These are phyloP conservation scores for Acanthisitta chloris DNA, from an alignment of 2,113 vertebrate species.

Conservation along the genomic window DNA sequence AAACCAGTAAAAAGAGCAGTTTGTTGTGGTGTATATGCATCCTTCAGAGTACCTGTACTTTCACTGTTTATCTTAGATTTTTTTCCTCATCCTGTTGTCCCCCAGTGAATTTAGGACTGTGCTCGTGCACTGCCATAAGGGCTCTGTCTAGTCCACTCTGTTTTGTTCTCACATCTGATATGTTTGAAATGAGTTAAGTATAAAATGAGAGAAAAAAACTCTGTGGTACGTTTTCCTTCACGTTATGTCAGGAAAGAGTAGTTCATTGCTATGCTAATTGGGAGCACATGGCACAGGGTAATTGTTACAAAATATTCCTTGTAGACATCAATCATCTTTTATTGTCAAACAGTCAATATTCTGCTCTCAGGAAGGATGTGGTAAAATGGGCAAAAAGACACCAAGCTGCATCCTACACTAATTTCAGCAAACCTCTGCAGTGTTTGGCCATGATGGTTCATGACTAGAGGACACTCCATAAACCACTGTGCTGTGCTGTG, in stretches of 20 bases:
- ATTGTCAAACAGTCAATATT: background rate
- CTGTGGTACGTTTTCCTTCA: background rate
- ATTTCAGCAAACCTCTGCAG: background rate
- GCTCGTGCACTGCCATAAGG: background rate
- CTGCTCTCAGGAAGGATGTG: background rate
- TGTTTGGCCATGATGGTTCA: background rate
- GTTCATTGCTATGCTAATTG: background rate
- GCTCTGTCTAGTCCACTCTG: background rate
- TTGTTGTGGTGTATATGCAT: background rate
- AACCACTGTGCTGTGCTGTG: fast-evolving
- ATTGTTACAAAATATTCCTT: slow-evolving; percentile 5
- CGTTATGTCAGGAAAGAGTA: background rate
- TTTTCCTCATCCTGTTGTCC: background rate
- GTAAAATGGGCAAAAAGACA: background rate
- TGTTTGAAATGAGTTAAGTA: background rate
- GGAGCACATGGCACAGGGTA: background rate
- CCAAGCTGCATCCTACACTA: background rate
- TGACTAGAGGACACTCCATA: background rate
- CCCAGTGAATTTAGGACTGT: background rate
- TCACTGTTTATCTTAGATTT: background rate
- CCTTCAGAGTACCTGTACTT: background rate
- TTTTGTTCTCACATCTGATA: background rate
- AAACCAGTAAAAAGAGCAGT: background rate
- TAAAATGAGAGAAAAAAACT: background rate
- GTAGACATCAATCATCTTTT: slow-evolving; percentile 1